Percentiles rank a stretch among this genome's conserved stretches.
Evolutionary conservation across 2,797 vertebrate species (phyloP).

Genomic region (Melanogrammus aeglefinus): DNA sequence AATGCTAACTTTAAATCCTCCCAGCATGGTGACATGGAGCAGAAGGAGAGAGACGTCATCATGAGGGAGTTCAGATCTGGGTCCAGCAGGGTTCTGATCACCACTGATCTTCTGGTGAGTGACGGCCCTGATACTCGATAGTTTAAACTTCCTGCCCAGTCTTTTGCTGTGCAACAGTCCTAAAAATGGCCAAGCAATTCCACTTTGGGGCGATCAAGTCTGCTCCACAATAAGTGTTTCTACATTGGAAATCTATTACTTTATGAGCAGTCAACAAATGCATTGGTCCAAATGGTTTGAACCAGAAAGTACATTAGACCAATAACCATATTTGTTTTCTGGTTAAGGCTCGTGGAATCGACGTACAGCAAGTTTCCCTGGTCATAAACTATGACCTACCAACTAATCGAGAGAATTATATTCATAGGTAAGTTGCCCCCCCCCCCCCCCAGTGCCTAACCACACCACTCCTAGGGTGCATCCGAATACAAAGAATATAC

Average conservation of each 20-base stretch:
- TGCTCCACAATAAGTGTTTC: slow-evolving; percentile 77
- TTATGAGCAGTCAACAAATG: slow-evolving; percentile 63
- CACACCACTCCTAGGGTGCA: accelerated
- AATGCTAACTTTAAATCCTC: background rate
- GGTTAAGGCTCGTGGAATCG: slow-evolving; percentile 93
- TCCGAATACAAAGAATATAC: background rate
- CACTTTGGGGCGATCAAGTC: slow-evolving; percentile 79
- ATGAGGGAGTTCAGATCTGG: slow-evolving; percentile 98
- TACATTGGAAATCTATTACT: slow-evolving; percentile 57
- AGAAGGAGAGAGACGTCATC: slow-evolving; percentile 97
- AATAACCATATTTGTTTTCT: background rate
- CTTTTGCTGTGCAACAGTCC: slow-evolving; percentile 45
- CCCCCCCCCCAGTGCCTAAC: accelerated
- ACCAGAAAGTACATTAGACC: background rate
- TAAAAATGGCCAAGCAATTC: slow-evolving; percentile 47
- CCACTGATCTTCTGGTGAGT: slow-evolving; percentile 96
- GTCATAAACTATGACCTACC: slow-evolving; percentile 99
- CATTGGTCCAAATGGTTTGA: background rate
- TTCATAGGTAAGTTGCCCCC: slow-evolving; percentile 84
- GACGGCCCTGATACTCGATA: background rate
- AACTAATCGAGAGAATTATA: slow-evolving; percentile 98
- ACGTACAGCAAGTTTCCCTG: slow-evolving; percentile 97
- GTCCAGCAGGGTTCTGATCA: slow-evolving; percentile 95
- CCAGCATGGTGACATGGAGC: slow-evolving; percentile 98
- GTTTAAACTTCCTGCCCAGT: slow-evolving; percentile 21